Evolutionary conservation across 2,888 invertebrate genomes (phyloP).

Genomic region (Cremastinae sp.): DNA sequence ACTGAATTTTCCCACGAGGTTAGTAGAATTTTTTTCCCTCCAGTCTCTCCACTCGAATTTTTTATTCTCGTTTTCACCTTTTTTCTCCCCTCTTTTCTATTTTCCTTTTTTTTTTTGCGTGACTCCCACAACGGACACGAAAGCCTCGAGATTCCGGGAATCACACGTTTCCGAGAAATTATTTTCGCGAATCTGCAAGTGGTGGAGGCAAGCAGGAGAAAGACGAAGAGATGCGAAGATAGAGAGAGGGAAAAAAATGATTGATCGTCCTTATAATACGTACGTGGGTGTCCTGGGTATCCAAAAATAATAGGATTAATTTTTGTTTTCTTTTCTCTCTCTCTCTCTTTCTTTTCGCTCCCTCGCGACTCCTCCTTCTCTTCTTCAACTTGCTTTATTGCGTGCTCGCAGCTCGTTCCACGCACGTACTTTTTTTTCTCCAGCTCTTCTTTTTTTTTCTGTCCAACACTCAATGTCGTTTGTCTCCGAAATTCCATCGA

Average conservation of each 20-base stretch:
- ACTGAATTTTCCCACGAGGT: no score
- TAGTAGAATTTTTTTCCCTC: not conserved
- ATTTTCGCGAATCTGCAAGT: constrained; percentile 27
- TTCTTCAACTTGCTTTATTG: constrained; percentile 3
- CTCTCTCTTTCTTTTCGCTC: no score
- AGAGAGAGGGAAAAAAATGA: constrained; percentile 45
- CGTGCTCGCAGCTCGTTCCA: constrained; percentile 16
- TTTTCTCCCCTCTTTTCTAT: not conserved
- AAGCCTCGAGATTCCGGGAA: constrained; percentile 41
- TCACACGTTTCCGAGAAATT: constrained; percentile 37
- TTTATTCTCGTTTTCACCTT: not conserved
- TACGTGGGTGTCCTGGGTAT: constrained; percentile 29
- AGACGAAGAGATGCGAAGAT: no score
- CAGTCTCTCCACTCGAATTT: not conserved
- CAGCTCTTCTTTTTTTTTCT: constrained; percentile 3
- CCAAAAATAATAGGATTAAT: constrained; percentile 40
- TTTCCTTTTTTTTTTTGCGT: constrained; percentile 26
- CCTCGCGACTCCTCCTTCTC: constrained; percentile 8
- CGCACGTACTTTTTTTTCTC: constrained; percentile 6
- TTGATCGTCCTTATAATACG: constrained; percentile 51
- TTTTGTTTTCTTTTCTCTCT: constrained; percentile 3
- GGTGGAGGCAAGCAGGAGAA: not conserved
- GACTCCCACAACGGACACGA: constrained; percentile 27
- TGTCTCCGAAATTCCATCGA: constrained; percentile 22
- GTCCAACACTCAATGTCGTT: constrained; percentile 3